phyloP scores from a whole-genome alignment of 1,140 invertebrate species.

The Arctopsyche grandis region DNA sequence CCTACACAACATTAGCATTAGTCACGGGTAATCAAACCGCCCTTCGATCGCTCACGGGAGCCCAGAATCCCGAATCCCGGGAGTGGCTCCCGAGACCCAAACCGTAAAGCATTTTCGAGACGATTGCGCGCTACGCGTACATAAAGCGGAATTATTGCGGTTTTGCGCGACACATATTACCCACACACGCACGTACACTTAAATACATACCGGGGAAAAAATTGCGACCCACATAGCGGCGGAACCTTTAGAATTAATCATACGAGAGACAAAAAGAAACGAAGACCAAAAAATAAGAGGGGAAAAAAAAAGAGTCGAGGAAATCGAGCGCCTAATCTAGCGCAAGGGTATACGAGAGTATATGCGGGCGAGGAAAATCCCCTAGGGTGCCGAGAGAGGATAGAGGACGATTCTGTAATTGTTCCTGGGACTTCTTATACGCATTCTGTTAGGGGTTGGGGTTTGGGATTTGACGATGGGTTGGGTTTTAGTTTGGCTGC shows the following conservation, averaged over 20 bases:
- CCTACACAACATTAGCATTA: conserved; percentile 4
- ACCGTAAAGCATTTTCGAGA: neutral
- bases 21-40: neutral
- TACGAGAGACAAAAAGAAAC: neutral
- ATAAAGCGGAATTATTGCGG: neutral
- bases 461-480: too few relatives aligned
- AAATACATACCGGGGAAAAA: neutral
- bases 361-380: neutral
- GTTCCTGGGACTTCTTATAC: neutral
- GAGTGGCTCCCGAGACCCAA: neutral
- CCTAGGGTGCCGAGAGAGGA: neutral
- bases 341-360: neutral
- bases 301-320: too few relatives aligned
- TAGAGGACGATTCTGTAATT: conserved; percentile 15
- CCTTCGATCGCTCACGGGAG: neutral
- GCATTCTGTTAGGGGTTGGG: too few relatives aligned
- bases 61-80: neutral
- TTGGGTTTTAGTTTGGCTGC: neutral
- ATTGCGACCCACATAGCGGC: neutral
- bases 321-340: conserved; percentile 1
- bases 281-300: too few relatives aligned
- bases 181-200: too few relatives aligned
- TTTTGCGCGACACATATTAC: neutral
- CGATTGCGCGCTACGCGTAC: conserved; percentile 1
- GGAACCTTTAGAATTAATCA: conserved; percentile 7